Evolutionary conservation across 2,113 vertebrate genomes (phyloP).

Genomic region (Penelope pileata): DNA sequence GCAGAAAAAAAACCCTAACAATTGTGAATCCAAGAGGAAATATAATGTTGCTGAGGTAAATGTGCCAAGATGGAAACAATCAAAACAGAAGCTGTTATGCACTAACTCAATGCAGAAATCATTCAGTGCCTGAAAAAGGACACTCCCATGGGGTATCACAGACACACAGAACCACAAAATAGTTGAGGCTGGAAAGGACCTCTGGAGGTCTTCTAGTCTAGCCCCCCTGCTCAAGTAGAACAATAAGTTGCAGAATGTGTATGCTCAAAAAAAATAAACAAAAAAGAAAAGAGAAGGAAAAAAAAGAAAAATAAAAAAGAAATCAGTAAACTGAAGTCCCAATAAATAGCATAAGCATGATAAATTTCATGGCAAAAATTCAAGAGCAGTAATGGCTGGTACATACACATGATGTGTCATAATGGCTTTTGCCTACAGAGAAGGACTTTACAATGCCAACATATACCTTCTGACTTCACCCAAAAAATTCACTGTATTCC

Average conservation of each 20-base stretch:
- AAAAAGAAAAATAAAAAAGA: not conserved
- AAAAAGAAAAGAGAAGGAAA: not conserved
- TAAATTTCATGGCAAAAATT: conserved; percentile 25
- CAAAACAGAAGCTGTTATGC: conserved; percentile 9
- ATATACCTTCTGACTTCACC: not conserved
- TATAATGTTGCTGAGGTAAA: not conserved
- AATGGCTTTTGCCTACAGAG: conserved; percentile 13
- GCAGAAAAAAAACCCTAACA: not conserved
- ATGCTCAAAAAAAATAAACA: not conserved
- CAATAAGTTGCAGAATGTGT: not conserved
- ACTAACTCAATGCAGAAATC: not conserved
- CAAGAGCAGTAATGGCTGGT: conserved; percentile 9
- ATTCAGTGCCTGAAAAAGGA: not conserved
- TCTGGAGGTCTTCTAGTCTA: not conserved
- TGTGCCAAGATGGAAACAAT: not conserved
- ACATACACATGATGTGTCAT: conserved; percentile 5
- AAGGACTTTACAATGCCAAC: not conserved
- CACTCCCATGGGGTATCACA: not conserved
- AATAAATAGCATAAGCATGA: not conserved
- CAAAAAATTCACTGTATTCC: not conserved
- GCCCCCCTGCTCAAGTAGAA: not conserved
- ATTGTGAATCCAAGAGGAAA: conserved; percentile 8
- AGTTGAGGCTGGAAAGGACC: not conserved
- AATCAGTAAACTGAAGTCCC: not conserved
- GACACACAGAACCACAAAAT: not conserved